Base-by-base conservation (phyloP, 1,140 invertebrate genomes). In the Pseudomyrmex dendroicus region DNA sequence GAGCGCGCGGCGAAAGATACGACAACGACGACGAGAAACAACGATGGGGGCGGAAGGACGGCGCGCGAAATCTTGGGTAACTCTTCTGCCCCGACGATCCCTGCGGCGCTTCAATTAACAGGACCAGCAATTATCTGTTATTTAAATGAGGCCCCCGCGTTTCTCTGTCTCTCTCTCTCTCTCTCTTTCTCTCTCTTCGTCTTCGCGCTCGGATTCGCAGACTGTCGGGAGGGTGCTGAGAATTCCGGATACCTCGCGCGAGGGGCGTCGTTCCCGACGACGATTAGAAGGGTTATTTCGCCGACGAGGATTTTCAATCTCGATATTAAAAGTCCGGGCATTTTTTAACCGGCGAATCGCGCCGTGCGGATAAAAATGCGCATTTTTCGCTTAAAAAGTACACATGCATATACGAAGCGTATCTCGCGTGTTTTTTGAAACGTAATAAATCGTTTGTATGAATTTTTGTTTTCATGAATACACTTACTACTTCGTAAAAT, bases 121-220 rank as follows among this genome's bases (percentile, higher is more conserved):
- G 90, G 88, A 87, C 91, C 89, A 90, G 91, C 91, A 91, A 93
- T 93, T 93, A 93, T 93, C 91, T 90, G 91, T 93, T 93, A 93
- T 93, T 93, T 92, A 93, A 93, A 93, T 93, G 90, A 93, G 89
- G 84, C 89, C 70, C 64, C 72, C 63, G 83, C 66, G 70, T 52
- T 35, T 35, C 35, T 35, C 35, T 25, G 1, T 35, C 35, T 35
- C 35, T 35, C 5, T 35, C 35, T 35, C 35, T 35, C 35, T 35
- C 35, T 35, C 35, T 35, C 35, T 35, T 0, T 35, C 35, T 35
- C 35, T 35, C 59, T 68, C 73, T 89, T 84, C 88, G 84, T 92
- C 90, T 92, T 90, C 91, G 86, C 83, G 73, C 70, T 73, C 85
- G 73, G 84, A 89, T 84, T 86, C 63, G 83, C 73, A 77, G 72